Percentiles rank a stretch among this genome's conserved stretches.
Conservation (phyloP, 2,797 vertebrate genomes). For the Centropyge bicolor region DNA sequence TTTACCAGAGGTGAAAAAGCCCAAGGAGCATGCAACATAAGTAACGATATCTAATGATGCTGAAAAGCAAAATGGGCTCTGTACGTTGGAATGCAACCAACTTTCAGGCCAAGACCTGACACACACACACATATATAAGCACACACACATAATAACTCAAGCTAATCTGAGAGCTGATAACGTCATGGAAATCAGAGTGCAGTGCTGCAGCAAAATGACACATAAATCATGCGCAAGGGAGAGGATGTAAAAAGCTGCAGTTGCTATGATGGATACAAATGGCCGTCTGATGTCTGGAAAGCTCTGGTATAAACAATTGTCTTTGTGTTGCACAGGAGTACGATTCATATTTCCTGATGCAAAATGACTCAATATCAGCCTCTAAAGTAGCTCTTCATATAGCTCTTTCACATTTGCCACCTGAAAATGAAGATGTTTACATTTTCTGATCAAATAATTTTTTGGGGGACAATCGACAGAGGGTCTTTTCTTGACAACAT, state of each 20-base stretch:
- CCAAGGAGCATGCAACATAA: slow-evolving; percentile 24
- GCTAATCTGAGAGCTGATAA: slow-evolving; percentile 76
- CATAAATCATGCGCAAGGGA: slow-evolving; percentile 78
- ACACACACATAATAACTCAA: slow-evolving; percentile 61
- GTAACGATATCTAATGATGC: slow-evolving; percentile 38
- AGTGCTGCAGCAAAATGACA: slow-evolving; percentile 65
- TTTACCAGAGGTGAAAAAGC: slow-evolving; percentile 15
- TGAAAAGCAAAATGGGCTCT: slow-evolving; percentile 34
- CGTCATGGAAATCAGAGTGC: slow-evolving; percentile 69
- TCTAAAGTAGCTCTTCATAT: slow-evolving; percentile 18
- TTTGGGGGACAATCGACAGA: background rate
- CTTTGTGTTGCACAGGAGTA: slow-evolving; percentile 30
- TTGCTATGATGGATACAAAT: slow-evolving; percentile 77
- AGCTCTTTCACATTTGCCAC: slow-evolving; percentile 19
- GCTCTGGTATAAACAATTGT: slow-evolving; percentile 76
- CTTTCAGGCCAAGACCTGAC: slow-evolving; percentile 36
- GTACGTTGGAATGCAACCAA: slow-evolving; percentile 45
- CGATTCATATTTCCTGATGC: slow-evolving; percentile 44
- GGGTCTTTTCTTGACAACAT: background rate
- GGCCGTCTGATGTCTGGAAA: slow-evolving; percentile 61
- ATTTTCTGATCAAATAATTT: background rate
- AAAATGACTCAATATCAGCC: slow-evolving; percentile 23
- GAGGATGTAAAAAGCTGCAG: slow-evolving; percentile 64
- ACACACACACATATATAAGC: slow-evolving; percentile 27
- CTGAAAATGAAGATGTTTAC: background rate